A percentile compares a stretch with the other conserved stretches of the same genome.
These are phyloP conservation scores for Ciconia nigra DNA, from an alignment of 2,797 vertebrate genomes.

Conservation along the genomic window DNA sequence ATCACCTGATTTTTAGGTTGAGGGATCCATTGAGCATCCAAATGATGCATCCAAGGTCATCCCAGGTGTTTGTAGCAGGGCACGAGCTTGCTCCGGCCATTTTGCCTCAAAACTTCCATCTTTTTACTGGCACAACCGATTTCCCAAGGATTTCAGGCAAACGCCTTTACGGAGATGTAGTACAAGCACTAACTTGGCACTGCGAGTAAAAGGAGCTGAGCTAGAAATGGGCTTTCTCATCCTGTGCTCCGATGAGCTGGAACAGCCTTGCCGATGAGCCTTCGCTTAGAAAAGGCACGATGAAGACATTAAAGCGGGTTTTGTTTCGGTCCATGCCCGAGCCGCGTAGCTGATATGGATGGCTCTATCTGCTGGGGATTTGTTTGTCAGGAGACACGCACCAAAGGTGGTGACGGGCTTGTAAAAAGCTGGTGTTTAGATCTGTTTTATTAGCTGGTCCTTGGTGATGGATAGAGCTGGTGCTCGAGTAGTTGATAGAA, in stretches of 20 bases:
- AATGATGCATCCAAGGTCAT: neutral
- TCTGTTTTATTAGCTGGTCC: neutral
- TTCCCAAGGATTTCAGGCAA: neutral
- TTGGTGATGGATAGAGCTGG: neutral
- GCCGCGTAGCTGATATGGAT: neutral
- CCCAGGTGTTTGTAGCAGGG: neutral
- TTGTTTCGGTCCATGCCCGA: neutral
- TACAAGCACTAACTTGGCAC: neutral
- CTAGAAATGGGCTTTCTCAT: neutral
- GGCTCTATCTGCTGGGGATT: neutral
- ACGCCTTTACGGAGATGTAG: neutral
- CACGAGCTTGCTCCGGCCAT: fast-evolving
- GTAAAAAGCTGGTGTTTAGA: neutral
- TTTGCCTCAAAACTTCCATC: neutral
- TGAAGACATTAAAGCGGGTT: neutral
- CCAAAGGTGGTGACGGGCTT: neutral
- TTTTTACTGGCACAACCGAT: neutral
- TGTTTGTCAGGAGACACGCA: fast-evolving
- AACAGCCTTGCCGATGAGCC: neutral
- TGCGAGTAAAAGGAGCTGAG: fast-evolving
- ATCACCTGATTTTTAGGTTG: neutral
- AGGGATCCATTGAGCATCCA: neutral
- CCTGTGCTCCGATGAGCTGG: neutral
- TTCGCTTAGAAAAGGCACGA: neutral
- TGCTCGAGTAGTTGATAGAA: fast-evolving